A percentile compares a stretch with the other conserved stretches of the same genome.
Evolutionary conservation across 2,113 vertebrate species (phyloP).

Genomic region (Chaenogobius annularis): DNA sequence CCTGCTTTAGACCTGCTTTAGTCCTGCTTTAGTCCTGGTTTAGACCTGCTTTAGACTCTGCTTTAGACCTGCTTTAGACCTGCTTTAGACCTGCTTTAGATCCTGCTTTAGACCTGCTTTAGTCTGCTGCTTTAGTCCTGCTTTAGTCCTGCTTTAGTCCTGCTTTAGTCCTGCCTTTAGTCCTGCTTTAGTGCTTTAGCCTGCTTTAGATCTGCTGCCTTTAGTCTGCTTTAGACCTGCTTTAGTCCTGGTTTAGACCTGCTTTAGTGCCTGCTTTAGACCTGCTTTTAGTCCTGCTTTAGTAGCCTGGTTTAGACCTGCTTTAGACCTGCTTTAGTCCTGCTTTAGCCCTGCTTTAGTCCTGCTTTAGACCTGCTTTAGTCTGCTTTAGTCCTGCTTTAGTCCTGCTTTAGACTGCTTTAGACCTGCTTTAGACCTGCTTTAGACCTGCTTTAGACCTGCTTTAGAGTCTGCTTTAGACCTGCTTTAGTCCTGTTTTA

Average conservation of each 20-base stretch:
- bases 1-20: not conserved
- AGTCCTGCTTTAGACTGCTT: not conserved
- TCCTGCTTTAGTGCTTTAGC: not conserved
- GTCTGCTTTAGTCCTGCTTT: not conserved
- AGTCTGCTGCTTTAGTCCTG: not conserved
- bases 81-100: not conserved
- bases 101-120: not conserved
- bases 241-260: not conserved
- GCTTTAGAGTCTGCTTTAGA: not conserved
- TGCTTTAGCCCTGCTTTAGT: not conserved
- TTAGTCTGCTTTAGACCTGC: not conserved
- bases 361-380: conserved; percentile 1
- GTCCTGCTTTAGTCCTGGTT: not conserved
- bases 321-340: not conserved
- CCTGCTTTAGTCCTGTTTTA: not conserved
- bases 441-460: not conserved
- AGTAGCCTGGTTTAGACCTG: not conserved
- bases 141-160: not conserved
- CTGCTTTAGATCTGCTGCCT: too few relatives aligned
- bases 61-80: not conserved
- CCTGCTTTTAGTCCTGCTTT: not conserved
- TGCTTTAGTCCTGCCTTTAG: not conserved
- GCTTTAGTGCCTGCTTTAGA: not conserved
- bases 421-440: not conserved
- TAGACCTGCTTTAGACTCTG: not conserved